Base-by-base conservation (phyloP, 2,888 invertebrate species). In the Diogma glabrata region DNA sequence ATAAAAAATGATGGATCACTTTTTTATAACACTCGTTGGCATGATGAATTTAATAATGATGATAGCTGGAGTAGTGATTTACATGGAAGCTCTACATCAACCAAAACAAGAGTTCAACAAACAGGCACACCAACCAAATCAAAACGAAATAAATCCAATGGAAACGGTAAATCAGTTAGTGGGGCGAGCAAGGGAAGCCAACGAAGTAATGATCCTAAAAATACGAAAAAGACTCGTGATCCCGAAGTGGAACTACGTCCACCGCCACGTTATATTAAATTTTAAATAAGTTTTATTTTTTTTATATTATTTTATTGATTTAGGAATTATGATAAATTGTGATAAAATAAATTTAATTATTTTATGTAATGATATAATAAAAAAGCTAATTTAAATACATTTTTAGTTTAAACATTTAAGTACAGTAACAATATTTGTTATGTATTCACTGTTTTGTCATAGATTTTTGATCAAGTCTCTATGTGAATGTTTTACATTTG, bases 201-300 rank as follows among this genome's bases (percentile, higher is more conserved):
- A 43, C 20, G 23, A 14, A 43, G 22, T 43, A 22, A 22, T n/a
- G n/a, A 22, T 43, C 43, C 22, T 22, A n/a, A n/a, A 4, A 9
- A 14, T n/a, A n/a, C 24, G 9, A 46, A 46, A 16, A 46, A 46
- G 6, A 24, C 23, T 8, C n/a, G 26, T 24, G 24, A 46, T 46
- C 10, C 24, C 12, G 26, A 46, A 9, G 10, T 24, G 10, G 46
- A 46, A 46, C 17, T 46, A 24, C 22, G 24, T 16, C 46, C 46
- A 46, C 46, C 46, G 24, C 46, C 46, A 16, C 23, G 24, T 24
- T 46, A 26, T 24, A 46, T 46, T 24, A 46, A 46, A 26, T 46
- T 9, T 46, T 46, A 46, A 46, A n/a, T n/a, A n/a, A n/a, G n/a
- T n/a, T n/a, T n/a, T n/a, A n/a, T n/a, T n/a, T n/a, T n/a, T n/a